Evolutionary conservation across 2,797 vertebrate species (phyloP), one percentile per base, ranked within the genome.

Genomic region (Lophius americanus): DNA sequence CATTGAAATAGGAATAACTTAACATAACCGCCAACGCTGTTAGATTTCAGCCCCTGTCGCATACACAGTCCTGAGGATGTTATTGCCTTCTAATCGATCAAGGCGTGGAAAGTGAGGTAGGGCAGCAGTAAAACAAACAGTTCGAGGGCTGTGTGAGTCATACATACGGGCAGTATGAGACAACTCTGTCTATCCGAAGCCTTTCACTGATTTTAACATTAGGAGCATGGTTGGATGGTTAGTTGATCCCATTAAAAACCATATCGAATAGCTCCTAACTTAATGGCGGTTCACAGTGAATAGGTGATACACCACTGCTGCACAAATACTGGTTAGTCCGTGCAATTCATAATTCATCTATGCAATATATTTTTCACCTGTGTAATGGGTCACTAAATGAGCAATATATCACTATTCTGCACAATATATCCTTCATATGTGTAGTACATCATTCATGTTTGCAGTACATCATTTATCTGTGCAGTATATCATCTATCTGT

Each of bases 121-220:
- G 56, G 70, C 46, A 76, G 76, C 81, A 81, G 67, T 61, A 79
- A 65, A 76, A 68, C 57, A 13, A 60, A 66, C 66, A 61, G 70
- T 52, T 75, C 42, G n/a, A 46, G 5, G 61, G 68, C 23, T 55
- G 73, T 42, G 67, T 83, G 84, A 83, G 58, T 84, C 80, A 85
- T 37, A 0, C 56, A 57, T 58, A 9, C 73, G 4, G 83, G 52
- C 58, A 38, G n/a, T 46, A 67, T 73, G 54, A 70, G 6, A 46
- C 42, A 37, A 61, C 39, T 54, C 14, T 8, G 2, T 66, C 14
- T 59, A 23, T 51, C 36, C 62, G 55, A 46, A 49, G 67, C 39
- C 63, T 75, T 60, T 48, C 67, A 55, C 43, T 32, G 49, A 39
- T 36, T 57, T 60, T 60, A 68, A 68, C 49, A 58, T n/a, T 38